These are phyloP conservation scores for Halocaridina rubra DNA, from an alignment of 2,888 invertebrate genomes.

Conservation along the genomic window DNA sequence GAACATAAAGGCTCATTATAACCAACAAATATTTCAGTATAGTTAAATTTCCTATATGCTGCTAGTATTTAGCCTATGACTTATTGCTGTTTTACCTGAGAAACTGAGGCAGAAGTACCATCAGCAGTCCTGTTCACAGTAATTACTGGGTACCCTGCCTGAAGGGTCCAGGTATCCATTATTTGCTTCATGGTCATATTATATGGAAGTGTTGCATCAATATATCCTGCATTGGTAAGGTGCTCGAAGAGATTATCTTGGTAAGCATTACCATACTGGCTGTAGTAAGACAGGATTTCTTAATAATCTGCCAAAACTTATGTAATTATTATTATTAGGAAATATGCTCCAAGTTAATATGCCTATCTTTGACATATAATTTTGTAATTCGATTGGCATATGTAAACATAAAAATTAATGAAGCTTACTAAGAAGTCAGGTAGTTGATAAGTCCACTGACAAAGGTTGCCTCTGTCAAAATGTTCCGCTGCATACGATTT, in stretches of 20 bases:
- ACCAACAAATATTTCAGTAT: no score
- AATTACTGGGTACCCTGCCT: conserved; percentile 82
- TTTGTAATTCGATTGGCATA: no score
- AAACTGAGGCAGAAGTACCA: conserved; percentile 66
- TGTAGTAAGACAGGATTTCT: no score
- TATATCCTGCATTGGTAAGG: conserved; percentile 77
- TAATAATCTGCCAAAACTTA: no score
- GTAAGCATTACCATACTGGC: conserved; percentile 73
- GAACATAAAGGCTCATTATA: no score
- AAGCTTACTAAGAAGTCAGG: not conserved
- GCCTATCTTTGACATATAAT: no score
- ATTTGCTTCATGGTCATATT: conserved; percentile 78
- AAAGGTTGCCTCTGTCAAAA: not conserved
- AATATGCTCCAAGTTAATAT: no score
- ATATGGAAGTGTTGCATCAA: conserved; percentile 73
- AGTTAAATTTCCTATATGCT: no score
- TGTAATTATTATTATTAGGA: no score
- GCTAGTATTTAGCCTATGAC: no score
- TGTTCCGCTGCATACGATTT: not conserved
- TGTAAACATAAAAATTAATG: no score
- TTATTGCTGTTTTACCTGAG: no score
- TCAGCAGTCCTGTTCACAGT: conserved; percentile 74
- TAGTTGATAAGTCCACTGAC: not conserved
- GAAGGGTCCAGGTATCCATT: conserved; percentile 84
- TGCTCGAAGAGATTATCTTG: conserved; percentile 84